Percentiles rank a stretch among this genome's conserved stretches.
Evolutionary conservation across 2,113 vertebrate species (phyloP).

Genomic region (Malurus melanocephalus): DNA sequence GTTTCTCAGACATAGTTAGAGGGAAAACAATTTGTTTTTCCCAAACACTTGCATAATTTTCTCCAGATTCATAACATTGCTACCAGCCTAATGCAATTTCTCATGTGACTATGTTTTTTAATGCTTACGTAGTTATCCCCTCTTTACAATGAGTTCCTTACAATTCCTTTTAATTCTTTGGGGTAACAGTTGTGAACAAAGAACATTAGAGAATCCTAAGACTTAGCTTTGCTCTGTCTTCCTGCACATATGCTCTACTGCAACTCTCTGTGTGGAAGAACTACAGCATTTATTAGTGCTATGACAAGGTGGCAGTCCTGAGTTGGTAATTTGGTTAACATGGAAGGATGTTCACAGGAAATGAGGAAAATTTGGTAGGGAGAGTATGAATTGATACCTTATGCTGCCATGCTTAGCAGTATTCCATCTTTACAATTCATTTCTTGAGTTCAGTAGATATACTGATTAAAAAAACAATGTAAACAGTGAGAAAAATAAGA

Average conservation of each 20-base stretch:
- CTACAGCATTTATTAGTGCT: background rate
- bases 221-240: conserved; percentile 8
- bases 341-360: background rate
- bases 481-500: background rate
- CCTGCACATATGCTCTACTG: background rate
- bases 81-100: conserved; percentile 16
- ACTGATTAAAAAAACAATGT: background rate
- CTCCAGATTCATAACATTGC: background rate
- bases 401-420: background rate
- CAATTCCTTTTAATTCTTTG: conserved; percentile 1
- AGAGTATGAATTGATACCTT: background rate
- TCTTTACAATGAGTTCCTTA: background rate
- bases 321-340: background rate
- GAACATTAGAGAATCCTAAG: background rate
- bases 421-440: background rate
- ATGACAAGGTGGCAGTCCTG: background rate
- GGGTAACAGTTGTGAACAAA: background rate
- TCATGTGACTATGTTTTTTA: background rate
- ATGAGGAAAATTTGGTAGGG: background rate
- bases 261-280: background rate
- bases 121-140: conserved; percentile 3
- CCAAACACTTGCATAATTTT: background rate
- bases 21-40: background rate
- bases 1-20: background rate
- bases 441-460: background rate